These are phyloP conservation scores for Elysia crispata DNA, from an alignment of 2,888 invertebrate genomes.

Conservation along the genomic window DNA sequence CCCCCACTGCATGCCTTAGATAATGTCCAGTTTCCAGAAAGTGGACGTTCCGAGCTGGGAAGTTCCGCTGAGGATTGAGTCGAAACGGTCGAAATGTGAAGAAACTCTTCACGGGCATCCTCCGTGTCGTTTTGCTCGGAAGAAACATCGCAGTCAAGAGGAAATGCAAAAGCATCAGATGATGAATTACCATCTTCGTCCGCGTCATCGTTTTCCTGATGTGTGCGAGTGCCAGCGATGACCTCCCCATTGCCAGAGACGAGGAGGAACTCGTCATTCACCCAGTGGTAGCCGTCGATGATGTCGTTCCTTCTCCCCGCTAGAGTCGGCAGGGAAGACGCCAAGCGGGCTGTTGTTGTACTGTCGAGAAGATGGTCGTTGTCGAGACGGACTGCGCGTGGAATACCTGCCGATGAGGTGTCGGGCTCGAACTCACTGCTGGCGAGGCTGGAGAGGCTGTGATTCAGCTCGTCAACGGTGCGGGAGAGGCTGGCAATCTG, in stretches of 20 bases:
- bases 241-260: constrained; percentile 67
- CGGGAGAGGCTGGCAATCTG: constrained; percentile 69
- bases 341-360: background rate
- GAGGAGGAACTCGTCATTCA: constrained; percentile 70
- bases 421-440: constrained; percentile 62
- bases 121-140: constrained; percentile 39
- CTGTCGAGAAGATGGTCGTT: no score
- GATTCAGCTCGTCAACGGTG: constrained; percentile 69
- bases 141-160: constrained; percentile 1
- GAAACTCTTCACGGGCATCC: constrained; percentile 39
- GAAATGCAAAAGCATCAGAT: no score
- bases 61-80: no score
- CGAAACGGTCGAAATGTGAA: no score
- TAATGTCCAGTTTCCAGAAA: no score
- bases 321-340: background rate
- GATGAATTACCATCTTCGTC: no score
- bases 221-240: no score
- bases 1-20: background rate
- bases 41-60: no score
- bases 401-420: background rate
- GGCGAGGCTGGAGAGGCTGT: constrained; percentile 68
- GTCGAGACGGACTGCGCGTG: background rate
- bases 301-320: constrained; percentile 47
- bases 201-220: no score
- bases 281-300: constrained; percentile 71